Evolutionary conservation across 2,888 invertebrate genomes (phyloP).

Genomic region (Arctia plantaginis): DNA sequence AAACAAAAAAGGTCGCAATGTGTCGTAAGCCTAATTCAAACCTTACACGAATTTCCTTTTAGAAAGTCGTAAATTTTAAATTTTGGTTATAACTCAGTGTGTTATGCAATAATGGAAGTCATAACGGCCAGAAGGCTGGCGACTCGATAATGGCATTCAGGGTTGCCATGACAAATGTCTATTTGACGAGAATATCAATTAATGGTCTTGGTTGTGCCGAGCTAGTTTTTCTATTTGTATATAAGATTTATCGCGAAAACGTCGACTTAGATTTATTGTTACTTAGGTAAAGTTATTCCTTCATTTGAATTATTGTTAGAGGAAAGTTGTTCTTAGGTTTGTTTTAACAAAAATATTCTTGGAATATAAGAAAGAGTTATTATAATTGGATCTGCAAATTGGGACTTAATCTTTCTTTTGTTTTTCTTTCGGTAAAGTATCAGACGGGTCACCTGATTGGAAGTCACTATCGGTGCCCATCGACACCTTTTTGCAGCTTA

Average conservation of each 20-base stretch:
- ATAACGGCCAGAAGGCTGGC: conserved; percentile 22
- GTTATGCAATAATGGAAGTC: conserved; percentile 29
- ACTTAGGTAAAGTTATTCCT: conserved; percentile 14
- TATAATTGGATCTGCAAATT: not conserved
- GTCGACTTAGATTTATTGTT: conserved; percentile 17
- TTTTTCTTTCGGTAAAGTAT: too few species aligned
- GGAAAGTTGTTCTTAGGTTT: not conserved
- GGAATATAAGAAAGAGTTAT: not conserved
- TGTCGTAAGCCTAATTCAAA: not conserved
- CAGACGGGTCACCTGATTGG: too few species aligned
- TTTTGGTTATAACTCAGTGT: conserved; percentile 34
- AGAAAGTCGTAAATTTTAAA: conserved; percentile 38
- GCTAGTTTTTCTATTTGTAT: conserved; percentile 13
- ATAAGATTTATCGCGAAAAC: conserved; percentile 15
- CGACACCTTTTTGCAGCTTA: too few species aligned
- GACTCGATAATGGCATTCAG: conserved; percentile 24
- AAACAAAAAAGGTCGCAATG: not conserved
- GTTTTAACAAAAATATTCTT: not conserved
- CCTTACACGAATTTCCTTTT: conserved; percentile 26
- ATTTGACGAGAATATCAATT: conserved; percentile 46
- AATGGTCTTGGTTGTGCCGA: conserved; percentile 20
- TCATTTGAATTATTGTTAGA: conserved; percentile 6
- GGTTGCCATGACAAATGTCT: conserved; percentile 33
- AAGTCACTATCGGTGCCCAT: too few species aligned
- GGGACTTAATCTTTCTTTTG: not conserved